These are phyloP conservation scores for Linepithema humile DNA, from an alignment of 1,140 invertebrate species.

Conservation along the genomic window DNA sequence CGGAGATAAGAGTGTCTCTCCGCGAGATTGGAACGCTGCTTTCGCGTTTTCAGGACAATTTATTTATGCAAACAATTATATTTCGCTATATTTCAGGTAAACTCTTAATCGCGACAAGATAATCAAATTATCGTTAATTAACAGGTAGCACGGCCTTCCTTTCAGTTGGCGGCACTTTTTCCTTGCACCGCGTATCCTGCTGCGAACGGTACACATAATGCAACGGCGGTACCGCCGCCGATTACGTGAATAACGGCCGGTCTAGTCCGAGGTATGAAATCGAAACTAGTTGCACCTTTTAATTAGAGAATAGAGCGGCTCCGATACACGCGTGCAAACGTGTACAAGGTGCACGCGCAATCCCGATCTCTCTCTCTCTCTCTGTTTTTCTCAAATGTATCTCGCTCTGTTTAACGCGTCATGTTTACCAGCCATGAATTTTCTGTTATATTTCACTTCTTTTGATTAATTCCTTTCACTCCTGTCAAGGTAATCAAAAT, in stretches of 20 bases:
- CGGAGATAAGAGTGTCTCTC: neutral
- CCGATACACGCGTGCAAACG: neutral
- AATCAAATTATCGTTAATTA: conserved; percentile 40
- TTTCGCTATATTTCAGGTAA: neutral
- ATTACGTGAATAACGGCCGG: conserved; percentile 61
- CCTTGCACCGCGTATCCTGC: neutral
- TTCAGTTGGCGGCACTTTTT: neutral
- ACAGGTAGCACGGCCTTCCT: neutral
- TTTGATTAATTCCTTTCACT: conserved; percentile 1
- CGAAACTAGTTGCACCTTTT: conserved; percentile 69
- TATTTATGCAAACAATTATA: neutral
- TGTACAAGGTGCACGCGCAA: neutral
- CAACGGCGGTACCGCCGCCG: neutral
- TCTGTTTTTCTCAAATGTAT: neutral
- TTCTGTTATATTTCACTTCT: conserved; percentile 43
- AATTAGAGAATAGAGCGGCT: conserved; percentile 67
- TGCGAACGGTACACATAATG: conserved; percentile 15
- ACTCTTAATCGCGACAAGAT: conserved; percentile 13
- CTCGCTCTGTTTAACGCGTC: neutral
- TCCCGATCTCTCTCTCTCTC: neutral
- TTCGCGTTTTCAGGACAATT: conserved; percentile 4
- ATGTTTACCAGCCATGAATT: conserved; percentile 25
- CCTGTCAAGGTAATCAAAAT: neutral
- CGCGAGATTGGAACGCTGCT: neutral
- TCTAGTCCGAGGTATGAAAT: conserved; percentile 64